phyloP scores from a whole-genome alignment of 2,888 invertebrate genomes.

The Uloborus plumipes region DNA sequence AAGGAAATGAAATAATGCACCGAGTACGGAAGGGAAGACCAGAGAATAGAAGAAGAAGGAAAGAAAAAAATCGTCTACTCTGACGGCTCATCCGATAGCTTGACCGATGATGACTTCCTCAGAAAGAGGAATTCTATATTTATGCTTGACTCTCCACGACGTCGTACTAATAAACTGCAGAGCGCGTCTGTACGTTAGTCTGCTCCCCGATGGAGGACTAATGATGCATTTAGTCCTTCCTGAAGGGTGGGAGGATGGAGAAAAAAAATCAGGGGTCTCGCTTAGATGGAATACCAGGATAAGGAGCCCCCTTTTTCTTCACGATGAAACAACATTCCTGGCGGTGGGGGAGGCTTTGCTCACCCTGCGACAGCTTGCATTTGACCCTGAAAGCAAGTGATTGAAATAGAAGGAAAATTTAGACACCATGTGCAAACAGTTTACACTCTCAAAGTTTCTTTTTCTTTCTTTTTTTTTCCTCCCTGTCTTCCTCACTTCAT shows the following conservation, averaged over 20 bases:
- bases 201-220: constrained; percentile 40
- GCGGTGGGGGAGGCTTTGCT: no score
- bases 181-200: not conserved
- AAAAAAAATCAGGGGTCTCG: not conserved
- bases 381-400: no score
- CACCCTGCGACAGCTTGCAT: no score
- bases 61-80: not conserved
- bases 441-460: no score
- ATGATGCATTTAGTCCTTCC: constrained; percentile 27
- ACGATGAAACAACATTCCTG: no score
- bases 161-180: constrained; percentile 33
- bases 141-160: constrained; percentile 26
- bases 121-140: constrained; percentile 23
- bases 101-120: constrained; percentile 63
- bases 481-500: no score
- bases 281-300: not conserved
- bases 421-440: no score
- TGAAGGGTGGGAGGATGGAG: not conserved
- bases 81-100: constrained; percentile 45
- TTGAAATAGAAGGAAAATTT: no score
- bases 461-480: no score
- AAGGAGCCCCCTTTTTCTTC: not conserved
- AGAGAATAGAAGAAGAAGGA: constrained; percentile 22
- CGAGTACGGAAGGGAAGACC: not conserved
- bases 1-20: no score